Percentiles rank a stretch among this genome's conserved stretches.
These are phyloP conservation scores for Drosophila arizonae DNA, from an alignment of 1,140 invertebrate species.

Conservation along the genomic window DNA sequence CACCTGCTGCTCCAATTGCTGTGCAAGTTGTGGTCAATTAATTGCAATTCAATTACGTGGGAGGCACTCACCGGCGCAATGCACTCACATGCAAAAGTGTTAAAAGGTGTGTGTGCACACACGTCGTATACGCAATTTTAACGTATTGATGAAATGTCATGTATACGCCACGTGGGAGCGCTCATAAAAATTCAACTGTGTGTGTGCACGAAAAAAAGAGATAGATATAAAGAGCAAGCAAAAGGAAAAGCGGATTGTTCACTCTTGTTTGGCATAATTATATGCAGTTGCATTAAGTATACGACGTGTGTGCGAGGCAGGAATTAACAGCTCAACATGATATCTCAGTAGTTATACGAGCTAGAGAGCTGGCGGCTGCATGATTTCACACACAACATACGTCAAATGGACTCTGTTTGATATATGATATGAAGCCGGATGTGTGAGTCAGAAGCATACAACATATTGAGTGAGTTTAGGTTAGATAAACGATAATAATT, in stretches of 20 bases:
- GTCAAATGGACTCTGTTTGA: no score
- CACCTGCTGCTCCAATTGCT: not conserved
- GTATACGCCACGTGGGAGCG: slow-evolving; percentile 23
- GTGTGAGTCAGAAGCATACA: no score
- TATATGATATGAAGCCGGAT: no score
- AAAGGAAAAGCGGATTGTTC: not conserved
- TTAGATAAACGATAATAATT: no score
- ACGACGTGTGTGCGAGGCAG: no score
- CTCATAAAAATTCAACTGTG: not conserved
- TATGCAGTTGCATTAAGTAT: no score
- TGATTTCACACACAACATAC: no score
- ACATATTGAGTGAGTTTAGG: no score
- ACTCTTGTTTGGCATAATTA: no score
- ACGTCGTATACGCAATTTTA: slow-evolving; percentile 16
- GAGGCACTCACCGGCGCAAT: not conserved
- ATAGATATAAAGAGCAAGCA: not conserved
- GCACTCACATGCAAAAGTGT: slow-evolving; percentile 5
- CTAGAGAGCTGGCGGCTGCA: no score
- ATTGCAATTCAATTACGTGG: slow-evolving; percentile 32
- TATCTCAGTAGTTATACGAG: no score
- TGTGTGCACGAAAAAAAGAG: not conserved
- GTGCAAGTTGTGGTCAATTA: slow-evolving; percentile 34
- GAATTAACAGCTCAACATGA: no score
- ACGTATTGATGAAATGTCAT: slow-evolving; percentile 21
- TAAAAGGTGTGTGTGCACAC: slow-evolving; percentile 2